Percentiles rank a stretch among this genome's conserved stretches.
Conservation (phyloP, 2,113 vertebrate species). For the Sebastes schlegelii region DNA sequence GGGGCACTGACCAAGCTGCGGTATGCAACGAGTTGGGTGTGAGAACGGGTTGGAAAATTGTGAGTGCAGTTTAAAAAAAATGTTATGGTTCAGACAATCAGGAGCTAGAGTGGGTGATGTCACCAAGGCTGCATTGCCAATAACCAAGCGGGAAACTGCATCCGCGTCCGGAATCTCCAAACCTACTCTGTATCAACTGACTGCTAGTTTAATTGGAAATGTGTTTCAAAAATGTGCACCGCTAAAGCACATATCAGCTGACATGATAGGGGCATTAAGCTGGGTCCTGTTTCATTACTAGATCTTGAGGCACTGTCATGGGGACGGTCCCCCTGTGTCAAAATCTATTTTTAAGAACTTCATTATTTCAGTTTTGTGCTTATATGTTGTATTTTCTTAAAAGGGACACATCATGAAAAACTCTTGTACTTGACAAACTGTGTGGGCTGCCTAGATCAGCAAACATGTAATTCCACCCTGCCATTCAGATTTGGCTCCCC, state of each 20-base stretch:
- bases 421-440: no score
- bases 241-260: neutral
- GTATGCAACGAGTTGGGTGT: no score
- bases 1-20: no score
- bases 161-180: neutral
- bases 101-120: neutral
- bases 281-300: neutral
- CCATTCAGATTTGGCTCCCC: no score
- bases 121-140: neutral
- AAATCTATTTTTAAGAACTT: neutral
- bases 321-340: neutral
- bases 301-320: neutral
- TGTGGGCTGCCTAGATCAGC: no score
- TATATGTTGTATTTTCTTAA: neutral
- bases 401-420: no score
- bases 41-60: neutral
- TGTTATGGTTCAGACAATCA: neutral
- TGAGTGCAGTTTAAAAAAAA: neutral
- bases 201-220: neutral
- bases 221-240: neutral
- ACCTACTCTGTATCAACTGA: neutral
- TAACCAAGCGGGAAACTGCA: neutral
- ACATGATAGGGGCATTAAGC: neutral
- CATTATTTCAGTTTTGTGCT: neutral
- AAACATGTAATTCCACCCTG: no score